phyloP scores from a whole-genome alignment of 1,140 invertebrate genomes.

The Nylanderia fulva region DNA sequence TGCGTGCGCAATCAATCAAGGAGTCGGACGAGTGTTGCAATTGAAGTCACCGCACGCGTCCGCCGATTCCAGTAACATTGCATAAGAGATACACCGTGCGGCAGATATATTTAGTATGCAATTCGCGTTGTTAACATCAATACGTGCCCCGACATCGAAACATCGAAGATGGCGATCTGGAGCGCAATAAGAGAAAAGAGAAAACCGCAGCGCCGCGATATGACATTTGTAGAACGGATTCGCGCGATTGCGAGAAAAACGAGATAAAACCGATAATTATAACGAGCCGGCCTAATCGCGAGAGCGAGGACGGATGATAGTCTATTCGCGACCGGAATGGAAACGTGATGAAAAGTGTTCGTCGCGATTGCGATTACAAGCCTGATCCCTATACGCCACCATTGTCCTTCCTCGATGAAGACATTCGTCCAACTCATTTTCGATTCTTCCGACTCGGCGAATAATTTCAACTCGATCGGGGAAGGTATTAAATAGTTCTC shows the following conservation, averaged over 20 bases:
- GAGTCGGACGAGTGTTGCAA: slow-evolving; percentile 9
- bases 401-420: slow-evolving; percentile 9
- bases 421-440: slow-evolving; percentile 31
- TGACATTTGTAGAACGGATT: slow-evolving; percentile 60
- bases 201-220: slow-evolving; percentile 21
- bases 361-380: slow-evolving; percentile 31
- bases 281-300: slow-evolving; percentile 22
- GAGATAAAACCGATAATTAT: slow-evolving; percentile 3
- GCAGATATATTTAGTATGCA: slow-evolving; percentile 35
- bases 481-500: slow-evolving; percentile 36
- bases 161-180: slow-evolving; percentile 59
- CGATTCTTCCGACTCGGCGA: slow-evolving; percentile 31
- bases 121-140: slow-evolving; percentile 16
- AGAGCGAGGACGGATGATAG: not conserved
- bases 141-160: slow-evolving; percentile 27
- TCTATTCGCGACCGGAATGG: not conserved
- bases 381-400: not conserved
- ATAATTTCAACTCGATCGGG: slow-evolving; percentile 43
- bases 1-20: slow-evolving; percentile 16
- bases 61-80: slow-evolving; percentile 16
- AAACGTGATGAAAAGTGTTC: slow-evolving; percentile 17
- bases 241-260: not conserved
- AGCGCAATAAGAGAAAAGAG: slow-evolving; percentile 39
- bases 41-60: slow-evolving; percentile 22
- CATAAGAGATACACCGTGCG: not conserved